These are phyloP conservation scores for Conomelus anceps DNA, from an alignment of 2,888 invertebrate genomes.

Conservation along the genomic window DNA sequence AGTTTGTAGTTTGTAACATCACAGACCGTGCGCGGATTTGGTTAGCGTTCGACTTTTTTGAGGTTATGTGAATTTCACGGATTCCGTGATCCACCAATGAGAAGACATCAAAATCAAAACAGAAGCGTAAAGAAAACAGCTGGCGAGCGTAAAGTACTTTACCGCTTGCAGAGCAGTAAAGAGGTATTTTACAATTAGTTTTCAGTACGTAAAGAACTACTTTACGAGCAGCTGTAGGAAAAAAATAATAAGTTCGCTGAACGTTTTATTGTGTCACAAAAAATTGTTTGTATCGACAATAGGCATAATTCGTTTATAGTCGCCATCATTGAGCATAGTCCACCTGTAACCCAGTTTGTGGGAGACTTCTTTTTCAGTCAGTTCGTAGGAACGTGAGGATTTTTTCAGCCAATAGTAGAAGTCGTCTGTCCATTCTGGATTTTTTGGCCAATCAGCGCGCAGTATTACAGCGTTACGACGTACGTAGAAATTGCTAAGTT, in stretches of 20 bases:
- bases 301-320: constrained; percentile 45
- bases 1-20: too few relatives aligned
- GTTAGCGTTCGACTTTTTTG: too few relatives aligned
- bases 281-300: neutral
- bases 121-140: too few relatives aligned
- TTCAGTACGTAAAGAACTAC: too few relatives aligned
- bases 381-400: constrained; percentile 56
- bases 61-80: too few relatives aligned
- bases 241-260: neutral
- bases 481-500: constrained; percentile 55
- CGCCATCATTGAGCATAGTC: constrained; percentile 58
- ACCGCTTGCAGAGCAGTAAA: too few relatives aligned
- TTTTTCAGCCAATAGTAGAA: constrained; percentile 59
- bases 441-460: constrained; percentile 59
- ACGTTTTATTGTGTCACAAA: neutral
- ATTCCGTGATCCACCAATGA: too few relatives aligned
- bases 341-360: constrained; percentile 59
- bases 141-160: too few relatives aligned
- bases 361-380: constrained; percentile 61
- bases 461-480: constrained; percentile 64
- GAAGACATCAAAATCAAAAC: too few relatives aligned
- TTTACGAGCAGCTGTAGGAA: too few relatives aligned
- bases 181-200: too few relatives aligned
- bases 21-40: too few relatives aligned
- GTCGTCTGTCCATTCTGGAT: constrained; percentile 57